These are phyloP conservation scores for Eriosoma lanigerum DNA, from an alignment of 1,140 invertebrate genomes.

Conservation along the genomic window DNA sequence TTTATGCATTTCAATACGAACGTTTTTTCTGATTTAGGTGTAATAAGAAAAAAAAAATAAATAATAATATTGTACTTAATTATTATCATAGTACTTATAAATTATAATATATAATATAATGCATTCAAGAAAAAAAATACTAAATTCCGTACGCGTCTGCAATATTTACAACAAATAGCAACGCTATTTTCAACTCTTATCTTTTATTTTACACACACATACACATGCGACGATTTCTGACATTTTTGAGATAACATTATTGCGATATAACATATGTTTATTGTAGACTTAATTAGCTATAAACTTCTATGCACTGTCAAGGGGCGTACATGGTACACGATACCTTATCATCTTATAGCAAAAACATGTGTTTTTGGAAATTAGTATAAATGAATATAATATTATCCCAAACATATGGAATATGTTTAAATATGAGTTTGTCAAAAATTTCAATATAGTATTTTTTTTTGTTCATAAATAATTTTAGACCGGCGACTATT, in stretches of 20 bases:
- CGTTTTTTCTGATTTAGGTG: too few species aligned
- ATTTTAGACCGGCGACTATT: not conserved
- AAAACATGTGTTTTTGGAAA: conserved; percentile 4
- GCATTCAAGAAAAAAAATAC: too few species aligned
- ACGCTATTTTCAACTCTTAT: not conserved
- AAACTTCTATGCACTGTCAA: not conserved
- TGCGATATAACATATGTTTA: not conserved
- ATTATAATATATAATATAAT: too few species aligned
- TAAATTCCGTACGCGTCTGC: not conserved
- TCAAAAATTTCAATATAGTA: not conserved
- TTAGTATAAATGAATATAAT: too few species aligned
- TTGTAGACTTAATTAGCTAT: too few species aligned
- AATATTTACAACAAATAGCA: not conserved
- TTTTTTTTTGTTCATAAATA: not conserved
- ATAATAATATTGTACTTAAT: too few species aligned
- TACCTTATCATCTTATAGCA: not conserved
- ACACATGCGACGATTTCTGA: not conserved
- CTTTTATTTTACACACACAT: too few species aligned
- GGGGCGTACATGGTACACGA: not conserved
- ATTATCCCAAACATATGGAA: not conserved
- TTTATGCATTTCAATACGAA: too few species aligned
- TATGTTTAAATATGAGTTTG: not conserved
- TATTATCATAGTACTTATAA: too few species aligned
- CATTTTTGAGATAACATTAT: not conserved
- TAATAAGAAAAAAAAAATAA: too few species aligned